Conservation (phyloP, 2,113 vertebrate genomes). For the Bombycilla garrulus region DNA sequence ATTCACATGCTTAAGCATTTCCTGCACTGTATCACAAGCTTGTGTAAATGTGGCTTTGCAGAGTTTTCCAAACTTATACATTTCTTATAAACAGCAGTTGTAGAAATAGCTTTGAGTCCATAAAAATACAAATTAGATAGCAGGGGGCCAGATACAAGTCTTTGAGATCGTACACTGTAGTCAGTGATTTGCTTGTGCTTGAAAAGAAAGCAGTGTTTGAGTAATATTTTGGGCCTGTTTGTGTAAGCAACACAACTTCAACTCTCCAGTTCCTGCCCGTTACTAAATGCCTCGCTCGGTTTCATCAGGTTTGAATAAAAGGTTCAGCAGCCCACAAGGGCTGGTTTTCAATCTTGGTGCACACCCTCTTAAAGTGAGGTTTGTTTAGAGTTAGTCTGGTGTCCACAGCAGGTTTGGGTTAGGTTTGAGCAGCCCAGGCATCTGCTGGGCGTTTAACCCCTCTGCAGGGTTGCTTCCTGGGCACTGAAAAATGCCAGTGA, state of each 20-base stretch:
- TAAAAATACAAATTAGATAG: neutral
- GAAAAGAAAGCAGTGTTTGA: neutral
- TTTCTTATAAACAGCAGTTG: neutral
- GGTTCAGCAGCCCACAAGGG: neutral
- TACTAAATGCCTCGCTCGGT: rapidly evolving
- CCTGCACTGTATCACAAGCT: neutral
- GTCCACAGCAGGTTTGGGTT: neutral
- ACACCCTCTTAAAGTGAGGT: rapidly evolving
- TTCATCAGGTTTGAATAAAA: neutral
- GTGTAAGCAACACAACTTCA: neutral
- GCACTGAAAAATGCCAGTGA: neutral
- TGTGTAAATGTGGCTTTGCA: neutral
- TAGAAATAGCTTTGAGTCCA: neutral
- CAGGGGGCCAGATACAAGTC: neutral
- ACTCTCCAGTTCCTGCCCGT: neutral
- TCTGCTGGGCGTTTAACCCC: neutral
- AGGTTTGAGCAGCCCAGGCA: neutral
- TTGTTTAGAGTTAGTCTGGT: neutral
- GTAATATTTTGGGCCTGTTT: neutral
- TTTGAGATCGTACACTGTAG: neutral
- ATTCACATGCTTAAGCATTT: constrained; percentile 36
- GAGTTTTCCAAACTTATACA: neutral
- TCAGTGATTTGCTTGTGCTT: neutral
- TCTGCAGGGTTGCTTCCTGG: neutral
- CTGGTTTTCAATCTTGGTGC: neutral